Base-by-base conservation (phyloP, 2,888 invertebrate genomes). In the Bibio marci region DNA sequence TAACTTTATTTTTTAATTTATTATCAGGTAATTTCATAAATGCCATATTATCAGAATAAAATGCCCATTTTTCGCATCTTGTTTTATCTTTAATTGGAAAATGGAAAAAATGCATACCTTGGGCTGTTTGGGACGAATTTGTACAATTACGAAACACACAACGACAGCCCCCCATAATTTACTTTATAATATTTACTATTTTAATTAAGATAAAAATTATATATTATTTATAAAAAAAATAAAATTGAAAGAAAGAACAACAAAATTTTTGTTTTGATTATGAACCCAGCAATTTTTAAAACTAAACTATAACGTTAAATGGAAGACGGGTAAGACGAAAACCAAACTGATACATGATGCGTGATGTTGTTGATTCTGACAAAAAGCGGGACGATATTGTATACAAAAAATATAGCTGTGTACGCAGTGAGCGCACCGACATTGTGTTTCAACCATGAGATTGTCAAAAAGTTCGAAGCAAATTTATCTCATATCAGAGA, bases 81-180 rank as follows among this genome's bases (percentile, higher is more conserved):
- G 56, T 55, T 17, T 48, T 50, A 41, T 63, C 57, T 43, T 58
- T 63, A 0, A 65, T 51, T 0, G 70, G 70, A 43, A 63, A 65
- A 44, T 66, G 68, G 40, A 70, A 70, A 42, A 69, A 70, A 46
- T 68, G 69, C 53, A 56, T 56, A 11, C 47, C 49, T 0, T 56
- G 53, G 38, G 49, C 45, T 6, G 59, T 59, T 34, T 57, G 51
- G 1, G 65, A 62, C 4, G 57, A 58, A 14, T 65, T 66, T 35
- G 50, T 46, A 40, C 70, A 70, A 30, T 59, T 53, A 41, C 65
- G 65, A 44, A 67, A 70, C 19, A 60, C 53, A 46, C 70, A 70
- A 14, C 66, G 62, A 43, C 66, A 65, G 3, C 69, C 70, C 30
- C 69, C 70, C 70, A 70, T 69, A 37, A 30, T 48, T 19, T 7